phyloP scores from a whole-genome alignment of 2,888 invertebrate genomes.

The Cheiracanthium punctorium region DNA sequence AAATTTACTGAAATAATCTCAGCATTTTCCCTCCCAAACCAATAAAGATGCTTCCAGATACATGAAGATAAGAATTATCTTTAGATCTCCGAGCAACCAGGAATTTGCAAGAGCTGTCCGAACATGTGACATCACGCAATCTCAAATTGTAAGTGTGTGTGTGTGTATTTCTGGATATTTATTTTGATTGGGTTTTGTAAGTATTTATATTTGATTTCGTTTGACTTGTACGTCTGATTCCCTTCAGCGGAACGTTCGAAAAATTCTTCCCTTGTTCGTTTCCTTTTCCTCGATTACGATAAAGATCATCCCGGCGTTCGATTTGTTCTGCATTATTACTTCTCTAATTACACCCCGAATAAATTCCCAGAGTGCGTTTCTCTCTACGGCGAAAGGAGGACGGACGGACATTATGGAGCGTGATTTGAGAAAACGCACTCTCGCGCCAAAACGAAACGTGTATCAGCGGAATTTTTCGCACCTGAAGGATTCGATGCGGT shows the following conservation, averaged over 20 bases:
- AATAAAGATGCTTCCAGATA: neutral
- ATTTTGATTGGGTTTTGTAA: neutral
- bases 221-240: too few species aligned
- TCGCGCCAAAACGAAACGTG: too few species aligned
- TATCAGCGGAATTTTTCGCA: neutral
- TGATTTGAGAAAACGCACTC: neutral
- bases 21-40: neutral
- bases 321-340: slow-evolving; percentile 27
- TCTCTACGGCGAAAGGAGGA: neutral
- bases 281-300: neutral
- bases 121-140: neutral
- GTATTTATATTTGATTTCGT: neutral
- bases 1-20: too few species aligned
- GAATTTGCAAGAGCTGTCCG: neutral
- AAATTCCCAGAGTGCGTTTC: neutral
- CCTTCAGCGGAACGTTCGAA: neutral
- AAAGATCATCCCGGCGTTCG: neutral
- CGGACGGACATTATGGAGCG: too few species aligned
- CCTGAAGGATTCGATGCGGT: neutral
- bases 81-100: neutral
- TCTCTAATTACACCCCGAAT: slow-evolving; percentile 15
- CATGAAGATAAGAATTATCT: neutral
- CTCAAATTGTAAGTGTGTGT: neutral
- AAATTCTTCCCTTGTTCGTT: neutral
- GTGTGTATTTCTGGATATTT: neutral